phyloP scores from a whole-genome alignment of 2,888 invertebrate genomes.

The Leucozona laternaria region DNA sequence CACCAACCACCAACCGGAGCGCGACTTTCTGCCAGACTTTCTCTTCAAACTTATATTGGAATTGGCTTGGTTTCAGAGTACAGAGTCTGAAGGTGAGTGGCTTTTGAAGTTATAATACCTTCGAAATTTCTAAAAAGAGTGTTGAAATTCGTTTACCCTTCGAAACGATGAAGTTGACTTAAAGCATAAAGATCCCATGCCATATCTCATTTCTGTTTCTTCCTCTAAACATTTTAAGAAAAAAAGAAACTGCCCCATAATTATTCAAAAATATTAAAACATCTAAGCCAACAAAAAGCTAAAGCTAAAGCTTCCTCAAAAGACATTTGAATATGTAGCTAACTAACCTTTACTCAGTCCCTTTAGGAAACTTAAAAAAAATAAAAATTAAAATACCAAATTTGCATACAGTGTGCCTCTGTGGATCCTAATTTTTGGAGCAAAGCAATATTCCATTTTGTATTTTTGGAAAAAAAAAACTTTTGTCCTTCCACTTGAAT shows the following conservation, averaged over 20 bases:
- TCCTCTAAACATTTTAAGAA: too few relatives aligned
- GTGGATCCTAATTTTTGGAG: background rate
- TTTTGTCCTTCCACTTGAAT: conserved; percentile 72
- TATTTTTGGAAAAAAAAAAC: conserved; percentile 34
- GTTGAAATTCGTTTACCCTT: too few relatives aligned
- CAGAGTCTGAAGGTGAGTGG: too few relatives aligned
- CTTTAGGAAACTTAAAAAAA: background rate
- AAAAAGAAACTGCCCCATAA: background rate
- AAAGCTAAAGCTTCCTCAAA: background rate
- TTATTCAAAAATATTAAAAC: conserved; percentile 11
- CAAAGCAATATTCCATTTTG: conserved; percentile 25
- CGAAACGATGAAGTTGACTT: too few relatives aligned
- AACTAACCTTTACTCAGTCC: background rate
- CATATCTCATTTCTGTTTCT: too few relatives aligned
- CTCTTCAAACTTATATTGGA: too few relatives aligned
- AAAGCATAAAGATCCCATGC: too few relatives aligned
- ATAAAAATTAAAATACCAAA: conserved; percentile 4
- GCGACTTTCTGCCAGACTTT: too few relatives aligned
- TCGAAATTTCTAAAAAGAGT: too few relatives aligned
- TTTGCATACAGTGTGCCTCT: conserved; percentile 18
- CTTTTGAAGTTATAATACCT: too few relatives aligned
- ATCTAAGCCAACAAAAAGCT: conserved; percentile 4
- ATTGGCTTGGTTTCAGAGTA: too few relatives aligned
- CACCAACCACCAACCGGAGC: too few relatives aligned
- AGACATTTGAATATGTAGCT: background rate